Evolutionary conservation across 2,113 vertebrate species (phyloP), one percentile per base, ranked within the genome.

Genomic region (Microtus ochrogaster): DNA sequence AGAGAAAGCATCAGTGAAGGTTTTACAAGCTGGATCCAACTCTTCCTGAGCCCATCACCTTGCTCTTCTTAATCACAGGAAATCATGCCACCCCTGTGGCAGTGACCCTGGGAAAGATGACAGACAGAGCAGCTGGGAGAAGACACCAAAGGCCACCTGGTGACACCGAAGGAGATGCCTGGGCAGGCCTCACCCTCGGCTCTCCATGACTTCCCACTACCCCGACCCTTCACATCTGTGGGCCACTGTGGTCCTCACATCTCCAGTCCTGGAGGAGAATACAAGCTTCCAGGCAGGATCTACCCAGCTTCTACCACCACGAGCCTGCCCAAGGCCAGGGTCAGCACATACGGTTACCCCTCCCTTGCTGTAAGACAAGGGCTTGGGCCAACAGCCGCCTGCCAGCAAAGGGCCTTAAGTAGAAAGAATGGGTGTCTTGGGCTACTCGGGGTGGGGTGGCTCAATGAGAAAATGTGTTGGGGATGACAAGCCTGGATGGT

Each of bases 391-490:
- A 13, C 7, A 0, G 0, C 47, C 10, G 17, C 68, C 47, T 52
- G 2, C 52, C 11, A 10, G 39, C 7, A 26, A 33, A 0, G 9
- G 14, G 47, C 21, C 2, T 0, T 1, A 16, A n/a, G 39, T 7
- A 1, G 22, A 24, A 12, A 10, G 3, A 21, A 24, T 12, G 16
- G 12, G 9, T 3, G 0, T 22, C 0, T 0, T 2, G 10, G 68
- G 52, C n/a, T 49, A 26, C 41, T 7, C 11, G 47, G 24, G n/a
- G 41, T 1, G 3, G 81, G 22, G 14, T 66, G 14, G 61, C 24
- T 11, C 11, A 3, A 8, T 1, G 9, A 26, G 36, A 58, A 7
- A 0, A 16, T 10, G 0, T 5, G 3, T 36, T n/a, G 3, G 33
- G 33, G 28, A 7, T 2, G 36, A 19, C 72, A 47, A 4, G 3